A percentile compares a stretch with the other conserved stretches of the same genome.
Conservation (phyloP, 2,888 invertebrate species). For the Mechanitis messenoides region DNA sequence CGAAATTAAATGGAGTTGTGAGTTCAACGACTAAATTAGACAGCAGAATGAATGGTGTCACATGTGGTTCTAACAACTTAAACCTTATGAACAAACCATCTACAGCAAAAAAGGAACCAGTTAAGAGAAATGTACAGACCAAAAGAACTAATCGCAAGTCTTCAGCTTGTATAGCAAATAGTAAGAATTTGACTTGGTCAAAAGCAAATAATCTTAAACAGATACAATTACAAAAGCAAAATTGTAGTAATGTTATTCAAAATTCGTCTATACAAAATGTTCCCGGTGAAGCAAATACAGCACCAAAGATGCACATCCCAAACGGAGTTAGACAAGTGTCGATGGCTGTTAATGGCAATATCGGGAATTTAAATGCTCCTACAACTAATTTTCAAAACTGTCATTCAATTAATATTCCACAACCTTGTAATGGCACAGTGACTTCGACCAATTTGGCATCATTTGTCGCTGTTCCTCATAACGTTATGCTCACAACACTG, state of each 20-base stretch:
- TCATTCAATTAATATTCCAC: conserved; percentile 64
- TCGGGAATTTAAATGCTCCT: conserved; percentile 60
- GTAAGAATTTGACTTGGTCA: conserved; percentile 69
- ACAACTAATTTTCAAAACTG: conserved; percentile 64
- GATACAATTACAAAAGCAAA: conserved; percentile 64
- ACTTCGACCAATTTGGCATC: conserved; percentile 61
- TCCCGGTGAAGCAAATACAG: conserved; percentile 52
- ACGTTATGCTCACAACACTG: conserved; percentile 75
- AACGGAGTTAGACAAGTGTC: conserved; percentile 64
- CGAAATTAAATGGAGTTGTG: conserved; percentile 56
- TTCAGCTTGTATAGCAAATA: conserved; percentile 68
- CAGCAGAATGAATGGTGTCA: conserved; percentile 68
- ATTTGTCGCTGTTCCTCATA: conserved; percentile 72
- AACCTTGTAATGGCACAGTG: conserved; percentile 60
- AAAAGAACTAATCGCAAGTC: conserved; percentile 68
- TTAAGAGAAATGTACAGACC: conserved; percentile 44
- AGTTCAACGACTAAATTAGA: conserved; percentile 69
- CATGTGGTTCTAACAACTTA: conserved; percentile 68
- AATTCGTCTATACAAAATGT: conserved; percentile 38
- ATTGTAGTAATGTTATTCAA: conserved; percentile 49
- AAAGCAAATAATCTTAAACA: conserved; percentile 70
- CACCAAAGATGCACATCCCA: conserved; percentile 63
- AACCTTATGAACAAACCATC: conserved; percentile 49
- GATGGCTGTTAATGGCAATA: conserved; percentile 58
- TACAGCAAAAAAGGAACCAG: conserved; percentile 50